Evolutionary conservation across 2,113 vertebrate genomes (phyloP).

Genomic region (Periophthalmus modestus): DNA sequence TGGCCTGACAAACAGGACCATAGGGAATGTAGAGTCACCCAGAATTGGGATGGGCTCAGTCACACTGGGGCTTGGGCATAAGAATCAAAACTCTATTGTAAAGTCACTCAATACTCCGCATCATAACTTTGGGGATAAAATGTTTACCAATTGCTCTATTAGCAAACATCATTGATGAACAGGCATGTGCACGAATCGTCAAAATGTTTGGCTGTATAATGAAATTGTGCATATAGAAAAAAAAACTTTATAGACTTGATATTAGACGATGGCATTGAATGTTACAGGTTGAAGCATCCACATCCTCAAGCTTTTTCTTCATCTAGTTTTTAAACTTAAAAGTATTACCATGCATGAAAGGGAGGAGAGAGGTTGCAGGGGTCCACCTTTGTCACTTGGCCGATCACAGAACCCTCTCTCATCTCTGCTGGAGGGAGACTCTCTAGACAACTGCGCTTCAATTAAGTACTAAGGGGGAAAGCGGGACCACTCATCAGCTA

Average conservation of each 20-base stretch:
- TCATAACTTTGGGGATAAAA: too few species aligned
- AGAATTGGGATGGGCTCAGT: too few species aligned
- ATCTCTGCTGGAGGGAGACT: slow-evolving; percentile 38
- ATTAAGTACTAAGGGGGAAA: slow-evolving; percentile 59
- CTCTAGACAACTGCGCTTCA: slow-evolving; percentile 65
- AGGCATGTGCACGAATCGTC: background rate
- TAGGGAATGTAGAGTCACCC: too few species aligned
- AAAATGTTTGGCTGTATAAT: background rate
- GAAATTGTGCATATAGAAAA: background rate
- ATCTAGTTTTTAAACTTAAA: slow-evolving; percentile 38
- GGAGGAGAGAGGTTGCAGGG: slow-evolving; percentile 13
- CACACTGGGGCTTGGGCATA: too few species aligned
- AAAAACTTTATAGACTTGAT: background rate
- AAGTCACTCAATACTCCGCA: too few species aligned
- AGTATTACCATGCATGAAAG: slow-evolving; percentile 45
- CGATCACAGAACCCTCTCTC: slow-evolving; percentile 19
- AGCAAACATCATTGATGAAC: background rate
- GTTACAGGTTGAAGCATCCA: slow-evolving; percentile 1
- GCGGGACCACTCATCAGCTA: slow-evolving; percentile 71
- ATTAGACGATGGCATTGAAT: background rate
- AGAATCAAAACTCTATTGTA: too few species aligned
- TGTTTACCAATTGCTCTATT: background rate
- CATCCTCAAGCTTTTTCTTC: slow-evolving; percentile 30
- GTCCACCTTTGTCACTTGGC: slow-evolving; percentile 16
- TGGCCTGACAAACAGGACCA: too few species aligned